Evolutionary conservation across 2,888 invertebrate genomes (phyloP).

Genomic region (Orchestes rusci): DNA sequence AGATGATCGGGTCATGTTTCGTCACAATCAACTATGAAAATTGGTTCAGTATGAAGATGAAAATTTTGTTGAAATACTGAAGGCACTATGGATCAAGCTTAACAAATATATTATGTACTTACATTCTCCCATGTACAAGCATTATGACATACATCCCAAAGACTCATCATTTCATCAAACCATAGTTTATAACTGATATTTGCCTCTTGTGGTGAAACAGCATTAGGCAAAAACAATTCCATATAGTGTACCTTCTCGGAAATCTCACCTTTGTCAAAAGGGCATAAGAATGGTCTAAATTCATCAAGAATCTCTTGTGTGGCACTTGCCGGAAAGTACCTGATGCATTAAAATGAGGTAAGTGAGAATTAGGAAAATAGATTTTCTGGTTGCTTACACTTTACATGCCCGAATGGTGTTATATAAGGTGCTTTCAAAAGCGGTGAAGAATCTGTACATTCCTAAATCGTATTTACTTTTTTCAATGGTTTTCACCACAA

Average conservation of each 20-base stretch:
- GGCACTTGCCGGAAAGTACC: constrained; percentile 64
- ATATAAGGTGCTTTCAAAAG: constrained; percentile 32
- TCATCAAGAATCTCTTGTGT: constrained; percentile 83
- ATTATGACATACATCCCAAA: constrained; percentile 75
- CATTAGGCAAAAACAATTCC: constrained; percentile 70
- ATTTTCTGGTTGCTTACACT: constrained; percentile 34
- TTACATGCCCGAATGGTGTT: constrained; percentile 36
- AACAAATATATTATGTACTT: constrained; percentile 33
- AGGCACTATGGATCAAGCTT: no score
- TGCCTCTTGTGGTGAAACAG: constrained; percentile 55
- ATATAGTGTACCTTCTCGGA: constrained; percentile 51
- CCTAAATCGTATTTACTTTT: constrained; percentile 51
- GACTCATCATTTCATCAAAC: constrained; percentile 68
- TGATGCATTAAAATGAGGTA: constrained; percentile 32
- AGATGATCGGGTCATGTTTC: no score
- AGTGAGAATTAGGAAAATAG: neutral
- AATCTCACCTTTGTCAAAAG: constrained; percentile 55
- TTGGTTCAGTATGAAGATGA: neutral
- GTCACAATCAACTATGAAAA: neutral
- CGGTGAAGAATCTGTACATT: constrained; percentile 48
- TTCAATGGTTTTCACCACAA: constrained; percentile 54
- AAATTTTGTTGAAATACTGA: neutral
- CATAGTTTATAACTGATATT: constrained; percentile 66
- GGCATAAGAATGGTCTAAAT: constrained; percentile 71
- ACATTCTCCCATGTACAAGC: constrained; percentile 61